A percentile compares a stretch with the other conserved stretches of the same genome.
These are phyloP conservation scores for Hyperoplus immaculatus DNA, from an alignment of 2,797 vertebrate genomes.

Conservation along the genomic window DNA sequence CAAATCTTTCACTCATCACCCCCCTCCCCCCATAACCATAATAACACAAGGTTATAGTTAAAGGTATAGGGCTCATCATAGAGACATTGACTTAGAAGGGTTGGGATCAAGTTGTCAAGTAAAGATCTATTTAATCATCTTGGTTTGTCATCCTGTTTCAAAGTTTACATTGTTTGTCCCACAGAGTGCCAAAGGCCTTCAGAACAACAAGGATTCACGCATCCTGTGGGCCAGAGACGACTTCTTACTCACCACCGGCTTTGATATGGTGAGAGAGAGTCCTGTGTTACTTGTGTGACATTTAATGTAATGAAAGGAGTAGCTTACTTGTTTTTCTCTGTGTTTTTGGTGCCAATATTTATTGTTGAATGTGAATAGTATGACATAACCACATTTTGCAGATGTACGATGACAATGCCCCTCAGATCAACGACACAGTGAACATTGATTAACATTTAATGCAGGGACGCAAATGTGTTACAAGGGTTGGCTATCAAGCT, in stretches of 20 bases:
- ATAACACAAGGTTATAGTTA: constrained; percentile 20
- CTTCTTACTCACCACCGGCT: constrained; percentile 89
- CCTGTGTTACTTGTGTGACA: neutral
- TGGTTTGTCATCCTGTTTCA: neutral
- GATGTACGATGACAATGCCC: neutral
- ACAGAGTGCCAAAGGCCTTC: constrained; percentile 87
- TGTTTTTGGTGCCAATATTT: neutral
- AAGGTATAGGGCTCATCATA: constrained; percentile 1
- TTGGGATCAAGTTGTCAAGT: neutral
- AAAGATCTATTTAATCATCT: neutral
- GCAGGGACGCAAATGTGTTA: neutral
- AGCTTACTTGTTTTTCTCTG: no score
- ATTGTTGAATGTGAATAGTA: neutral
- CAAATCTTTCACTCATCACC: constrained; percentile 54
- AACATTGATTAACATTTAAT: neutral
- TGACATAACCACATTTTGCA: neutral
- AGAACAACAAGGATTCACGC: constrained; percentile 90
- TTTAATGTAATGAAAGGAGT: neutral
- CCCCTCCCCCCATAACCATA: neutral
- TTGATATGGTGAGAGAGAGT: constrained; percentile 89
- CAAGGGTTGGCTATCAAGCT: neutral
- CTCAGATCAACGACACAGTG: neutral
- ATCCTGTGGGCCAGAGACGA: constrained; percentile 91
- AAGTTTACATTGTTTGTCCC: constrained; percentile 43
- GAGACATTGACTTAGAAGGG: neutral